A percentile compares a stretch with the other conserved stretches of the same genome.
phyloP scores from a whole-genome alignment of 2,113 vertebrate genomes.

The Fregetta grallaria region DNA sequence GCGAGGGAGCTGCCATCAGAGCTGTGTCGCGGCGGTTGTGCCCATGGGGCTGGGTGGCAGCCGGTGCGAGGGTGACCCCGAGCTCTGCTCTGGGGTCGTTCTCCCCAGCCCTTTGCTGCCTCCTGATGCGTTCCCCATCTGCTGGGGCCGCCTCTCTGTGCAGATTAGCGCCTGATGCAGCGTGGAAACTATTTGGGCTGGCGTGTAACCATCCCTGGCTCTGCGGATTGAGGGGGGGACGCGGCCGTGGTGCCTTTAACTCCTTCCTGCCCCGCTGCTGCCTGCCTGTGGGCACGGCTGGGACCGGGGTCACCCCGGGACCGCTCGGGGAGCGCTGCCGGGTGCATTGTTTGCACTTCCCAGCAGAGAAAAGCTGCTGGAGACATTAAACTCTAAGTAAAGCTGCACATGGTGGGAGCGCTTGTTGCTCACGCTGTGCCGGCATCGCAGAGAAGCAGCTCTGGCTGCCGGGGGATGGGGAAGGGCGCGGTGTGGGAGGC shows the following conservation, averaged over 20 bases:
- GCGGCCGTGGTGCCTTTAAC: not conserved
- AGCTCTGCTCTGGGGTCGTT: not conserved
- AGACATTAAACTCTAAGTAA: not conserved
- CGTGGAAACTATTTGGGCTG: slow-evolving; percentile 60
- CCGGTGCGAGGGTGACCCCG: not conserved
- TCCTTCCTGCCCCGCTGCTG: not conserved
- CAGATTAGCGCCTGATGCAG: slow-evolving; percentile 47
- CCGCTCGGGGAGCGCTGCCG: accelerated
- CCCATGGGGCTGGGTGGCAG: not conserved
- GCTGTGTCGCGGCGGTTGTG: not conserved
- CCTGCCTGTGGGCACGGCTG: not conserved
- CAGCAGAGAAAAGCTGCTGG: not conserved
- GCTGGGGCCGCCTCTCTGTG: not conserved
- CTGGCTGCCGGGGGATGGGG: not conserved
- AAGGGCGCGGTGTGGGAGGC: not conserved
- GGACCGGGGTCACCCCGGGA: accelerated
- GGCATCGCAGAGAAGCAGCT: accelerated
- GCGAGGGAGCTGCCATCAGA: not conserved
- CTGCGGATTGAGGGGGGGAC: not conserved
- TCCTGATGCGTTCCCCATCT: slow-evolving; percentile 13
- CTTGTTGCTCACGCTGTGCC: not conserved
- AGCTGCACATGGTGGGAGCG: not conserved
- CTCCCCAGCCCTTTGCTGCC: not conserved
- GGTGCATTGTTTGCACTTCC: not conserved
- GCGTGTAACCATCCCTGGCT: not conserved